phyloP scores from a whole-genome alignment of 1,140 invertebrate genomes.

The Drosophila sucinea region DNA sequence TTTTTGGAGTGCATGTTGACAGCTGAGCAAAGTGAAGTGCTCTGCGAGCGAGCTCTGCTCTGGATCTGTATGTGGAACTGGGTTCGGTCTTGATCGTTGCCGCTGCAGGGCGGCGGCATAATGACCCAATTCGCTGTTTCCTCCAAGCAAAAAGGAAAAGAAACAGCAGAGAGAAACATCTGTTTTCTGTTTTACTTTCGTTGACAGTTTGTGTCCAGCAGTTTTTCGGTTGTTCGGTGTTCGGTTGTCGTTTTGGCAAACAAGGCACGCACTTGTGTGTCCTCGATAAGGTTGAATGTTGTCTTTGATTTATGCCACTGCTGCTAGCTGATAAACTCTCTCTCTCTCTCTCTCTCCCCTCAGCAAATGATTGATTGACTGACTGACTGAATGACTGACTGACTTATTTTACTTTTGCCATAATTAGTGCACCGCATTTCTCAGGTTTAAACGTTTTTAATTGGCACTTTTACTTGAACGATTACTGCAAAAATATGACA shows the following conservation, averaged over 20 bases:
- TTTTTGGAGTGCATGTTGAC: slow-evolving; percentile 28
- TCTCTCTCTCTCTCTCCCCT: slow-evolving; percentile 24
- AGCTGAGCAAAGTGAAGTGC: slow-evolving; percentile 47
- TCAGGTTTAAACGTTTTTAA: slow-evolving; percentile 62
- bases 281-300: slow-evolving; percentile 65
- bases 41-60: slow-evolving; percentile 33
- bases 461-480: slow-evolving; percentile 71
- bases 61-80: neutral
- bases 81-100: slow-evolving; percentile 29
- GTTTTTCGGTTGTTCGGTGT: neutral
- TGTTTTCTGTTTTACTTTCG: slow-evolving; percentile 72
- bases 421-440: slow-evolving; percentile 60
- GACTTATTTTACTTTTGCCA: slow-evolving; percentile 45
- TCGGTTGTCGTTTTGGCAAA: slow-evolving; percentile 46
- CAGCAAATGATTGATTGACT: slow-evolving; percentile 40
- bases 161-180: slow-evolving; percentile 42
- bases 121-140: slow-evolving; percentile 67
- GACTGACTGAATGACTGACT: slow-evolving; percentile 45
- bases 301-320: slow-evolving; percentile 67
- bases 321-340: slow-evolving; percentile 63
- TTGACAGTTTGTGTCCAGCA: slow-evolving; percentile 61
- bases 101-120: slow-evolving; percentile 56
- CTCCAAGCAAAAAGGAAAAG: slow-evolving; percentile 46
- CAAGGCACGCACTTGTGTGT: slow-evolving; percentile 76
- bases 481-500: slow-evolving; percentile 73